Evolutionary conservation across 2,797 vertebrate genomes (phyloP), one percentile per base, ranked within the genome.

Genomic region (Macropodus opercularis): DNA sequence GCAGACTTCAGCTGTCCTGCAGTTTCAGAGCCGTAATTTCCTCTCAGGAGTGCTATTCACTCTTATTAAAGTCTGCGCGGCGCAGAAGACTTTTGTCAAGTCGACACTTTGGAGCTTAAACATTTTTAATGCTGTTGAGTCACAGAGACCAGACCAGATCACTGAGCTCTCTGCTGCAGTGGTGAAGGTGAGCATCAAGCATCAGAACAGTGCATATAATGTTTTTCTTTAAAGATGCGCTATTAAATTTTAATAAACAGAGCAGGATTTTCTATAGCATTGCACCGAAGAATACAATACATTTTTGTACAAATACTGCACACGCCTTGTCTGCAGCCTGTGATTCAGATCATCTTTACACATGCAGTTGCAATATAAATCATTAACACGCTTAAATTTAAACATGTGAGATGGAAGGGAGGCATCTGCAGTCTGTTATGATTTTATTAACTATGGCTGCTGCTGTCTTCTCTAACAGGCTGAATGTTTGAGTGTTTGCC

Each of bases 21-120:
- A 50, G 58, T 60, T 80, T 32, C 26, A 67, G 59, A 60, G 58
- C 72, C 62, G 41, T 36, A 17, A 32, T 42, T 35, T 54, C 26
- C 27, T 70, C 67, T 65, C 79, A 78, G 64, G 67, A 80, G 86
- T 61, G 79, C 47, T 70, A 35, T 91, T 86, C 61, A 63, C 48
- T 72, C 87, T 81, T 86, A 87, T 87, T 85, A 86, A 87, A 87
- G 77, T 85, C 85, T 76, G 80, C 63, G 65, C 65, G 61, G 61
- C 81, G 82, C 91, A 91, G 91, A 89, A 92, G 93, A 92, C 84
- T 80, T 57, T 21, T 79, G 75, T 94, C 82, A 90, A 82, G 48
- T 79, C 85, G 73, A 90, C 91, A 90, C 87, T 83, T 90, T 87
- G 85, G 87, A 91, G 88, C 86, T 91, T 92, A 91, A 75, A 47